These are phyloP conservation scores for Ostrea edulis DNA, from an alignment of 1,140 invertebrate species.

Conservation along the genomic window DNA sequence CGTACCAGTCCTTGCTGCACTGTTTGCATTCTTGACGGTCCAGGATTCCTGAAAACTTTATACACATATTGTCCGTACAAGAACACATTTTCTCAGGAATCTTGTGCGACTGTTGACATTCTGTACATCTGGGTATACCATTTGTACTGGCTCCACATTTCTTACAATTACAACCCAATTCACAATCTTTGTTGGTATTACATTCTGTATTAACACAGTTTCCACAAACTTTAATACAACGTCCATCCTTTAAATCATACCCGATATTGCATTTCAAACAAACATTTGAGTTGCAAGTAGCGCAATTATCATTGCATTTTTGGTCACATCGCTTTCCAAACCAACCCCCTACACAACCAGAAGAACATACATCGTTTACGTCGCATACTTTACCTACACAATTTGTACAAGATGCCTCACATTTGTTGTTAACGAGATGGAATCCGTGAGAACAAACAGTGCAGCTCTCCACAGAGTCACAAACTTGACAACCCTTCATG, in stretches of 20 bases:
- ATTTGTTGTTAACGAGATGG: background rate
- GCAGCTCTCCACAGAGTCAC: background rate
- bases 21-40: too few species aligned
- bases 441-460: background rate
- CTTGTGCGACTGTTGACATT: too few species aligned
- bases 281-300: background rate
- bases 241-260: background rate
- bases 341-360: conserved; percentile 33
- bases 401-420: conserved; percentile 11
- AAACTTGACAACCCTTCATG: background rate
- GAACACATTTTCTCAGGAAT: too few species aligned
- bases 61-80: too few species aligned
- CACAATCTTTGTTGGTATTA: too few species aligned
- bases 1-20: too few species aligned
- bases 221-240: too few species aligned
- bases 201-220: too few species aligned
- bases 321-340: background rate
- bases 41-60: too few species aligned
- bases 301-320: background rate
- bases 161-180: too few species aligned
- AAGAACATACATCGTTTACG: background rate
- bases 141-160: too few species aligned
- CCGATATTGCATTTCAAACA: conserved; percentile 32
- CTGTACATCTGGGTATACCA: too few species aligned
- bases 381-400: background rate